A percentile compares a stretch with the other conserved stretches of the same genome.
phyloP scores from a whole-genome alignment of 2,888 invertebrate species.

The Tetranychus truncatus region DNA sequence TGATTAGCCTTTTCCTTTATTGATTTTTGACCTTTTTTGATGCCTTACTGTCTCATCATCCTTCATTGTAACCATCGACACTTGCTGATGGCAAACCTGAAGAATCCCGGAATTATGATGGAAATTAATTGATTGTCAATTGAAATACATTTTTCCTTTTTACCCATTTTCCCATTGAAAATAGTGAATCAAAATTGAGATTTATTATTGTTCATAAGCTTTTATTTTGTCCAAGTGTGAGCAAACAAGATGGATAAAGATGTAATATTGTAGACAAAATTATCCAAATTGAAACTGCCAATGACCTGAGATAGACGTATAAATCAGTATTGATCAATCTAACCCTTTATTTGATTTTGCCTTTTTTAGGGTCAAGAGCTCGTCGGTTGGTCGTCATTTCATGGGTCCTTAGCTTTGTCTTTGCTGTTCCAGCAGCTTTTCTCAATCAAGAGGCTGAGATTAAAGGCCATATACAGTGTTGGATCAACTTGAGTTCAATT shows the following conservation, averaged over 20 bases:
- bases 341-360: background rate
- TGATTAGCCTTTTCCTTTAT: too few relatives aligned
- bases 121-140: too few relatives aligned
- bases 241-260: background rate
- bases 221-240: background rate
- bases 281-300: background rate
- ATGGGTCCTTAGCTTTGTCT: slow-evolving; percentile 61
- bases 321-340: too few relatives aligned
- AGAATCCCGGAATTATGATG: too few relatives aligned
- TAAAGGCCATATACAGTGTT: slow-evolving; percentile 60
- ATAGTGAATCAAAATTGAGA: too few relatives aligned
- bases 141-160: too few relatives aligned
- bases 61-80: too few relatives aligned
- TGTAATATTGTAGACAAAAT: background rate
- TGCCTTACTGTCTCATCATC: too few relatives aligned
- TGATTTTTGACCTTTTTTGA: too few relatives aligned
- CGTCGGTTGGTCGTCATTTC: slow-evolving; percentile 56
- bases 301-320: background rate
- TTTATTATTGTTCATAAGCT: too few relatives aligned
- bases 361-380: slow-evolving; percentile 41
- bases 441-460: slow-evolving; percentile 58
- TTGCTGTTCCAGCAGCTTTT: slow-evolving; percentile 56
- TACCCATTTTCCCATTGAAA: too few relatives aligned
- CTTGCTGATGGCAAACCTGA: too few relatives aligned
- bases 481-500: slow-evolving; percentile 59